A percentile compares a stretch with the other conserved stretches of the same genome.
Evolutionary conservation across 2,888 invertebrate genomes (phyloP).

Genomic region (Ormyrus thymus): DNA sequence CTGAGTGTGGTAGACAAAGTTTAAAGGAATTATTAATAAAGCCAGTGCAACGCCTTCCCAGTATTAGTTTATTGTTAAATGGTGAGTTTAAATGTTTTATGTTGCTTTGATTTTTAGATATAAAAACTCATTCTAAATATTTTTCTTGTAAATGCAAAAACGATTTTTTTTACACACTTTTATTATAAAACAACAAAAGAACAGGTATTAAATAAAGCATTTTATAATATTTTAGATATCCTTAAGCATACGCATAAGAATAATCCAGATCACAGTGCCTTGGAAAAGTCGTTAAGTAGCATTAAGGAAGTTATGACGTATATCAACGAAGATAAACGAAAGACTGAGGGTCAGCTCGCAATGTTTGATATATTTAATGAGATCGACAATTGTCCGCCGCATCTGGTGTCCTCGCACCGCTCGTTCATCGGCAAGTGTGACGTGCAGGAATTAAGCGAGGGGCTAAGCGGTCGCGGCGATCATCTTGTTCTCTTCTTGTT

Average conservation of each 20-base stretch:
- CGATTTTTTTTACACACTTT: too few relatives aligned
- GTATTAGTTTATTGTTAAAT: slow-evolving; percentile 94
- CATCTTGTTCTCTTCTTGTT: slow-evolving; percentile 93
- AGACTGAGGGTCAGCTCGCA: slow-evolving; percentile 95
- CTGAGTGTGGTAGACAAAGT: slow-evolving; percentile 97
- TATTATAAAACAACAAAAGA: too few relatives aligned
- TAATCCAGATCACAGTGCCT: slow-evolving; percentile 90
- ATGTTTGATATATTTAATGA: slow-evolving; percentile 99
- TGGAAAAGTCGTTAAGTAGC: slow-evolving; percentile 90
- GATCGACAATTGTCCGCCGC: slow-evolving; percentile 97
- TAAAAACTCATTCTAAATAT: too few relatives aligned
- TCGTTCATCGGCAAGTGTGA: slow-evolving; percentile 92
- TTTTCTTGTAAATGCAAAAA: too few relatives aligned
- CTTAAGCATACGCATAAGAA: slow-evolving; percentile 92
- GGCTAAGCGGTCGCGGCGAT: slow-evolving; percentile 90
- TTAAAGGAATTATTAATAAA: slow-evolving; percentile 97
- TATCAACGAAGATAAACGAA: slow-evolving; percentile 98
- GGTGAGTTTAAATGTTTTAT: slow-evolving; percentile 78
- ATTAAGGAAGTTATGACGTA: slow-evolving; percentile 96
- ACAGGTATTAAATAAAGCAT: slow-evolving; percentile 13
- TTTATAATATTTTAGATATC: slow-evolving; percentile 81
- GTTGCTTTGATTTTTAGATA: too few relatives aligned
- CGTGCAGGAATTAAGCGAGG: slow-evolving; percentile 90
- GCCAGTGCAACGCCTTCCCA: slow-evolving; percentile 97
- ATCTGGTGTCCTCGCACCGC: slow-evolving; percentile 94